Conservation (phyloP, 2,113 vertebrate genomes). For the Pelusios castaneus region DNA sequence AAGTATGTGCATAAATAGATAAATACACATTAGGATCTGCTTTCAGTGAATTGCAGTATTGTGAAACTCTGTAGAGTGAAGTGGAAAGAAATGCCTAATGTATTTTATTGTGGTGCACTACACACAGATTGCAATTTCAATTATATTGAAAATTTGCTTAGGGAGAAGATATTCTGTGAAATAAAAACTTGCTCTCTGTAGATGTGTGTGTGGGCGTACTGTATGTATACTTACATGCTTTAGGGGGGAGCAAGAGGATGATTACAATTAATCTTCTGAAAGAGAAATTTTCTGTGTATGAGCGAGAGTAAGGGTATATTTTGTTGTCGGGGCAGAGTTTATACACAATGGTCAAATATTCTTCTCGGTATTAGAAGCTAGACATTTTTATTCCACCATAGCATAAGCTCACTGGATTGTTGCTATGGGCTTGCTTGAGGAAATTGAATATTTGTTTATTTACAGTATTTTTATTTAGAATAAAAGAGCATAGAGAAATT, state of each 20-base stretch:
- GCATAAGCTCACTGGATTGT: slow-evolving; percentile 18
- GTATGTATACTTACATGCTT: not conserved
- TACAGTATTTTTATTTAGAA: slow-evolving; percentile 25
- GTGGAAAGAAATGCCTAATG: not conserved
- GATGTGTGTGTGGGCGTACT: not conserved
- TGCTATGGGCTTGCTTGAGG: not conserved
- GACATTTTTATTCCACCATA: slow-evolving; percentile 30
- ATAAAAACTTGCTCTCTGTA: not conserved
- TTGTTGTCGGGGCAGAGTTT: not conserved
- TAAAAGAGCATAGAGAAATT: not conserved
- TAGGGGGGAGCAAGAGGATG: not conserved
- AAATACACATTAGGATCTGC: not conserved
- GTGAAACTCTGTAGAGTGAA: not conserved
- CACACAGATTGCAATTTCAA: not conserved
- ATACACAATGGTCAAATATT: not conserved
- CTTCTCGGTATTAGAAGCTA: not conserved
- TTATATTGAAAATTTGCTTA: not conserved
- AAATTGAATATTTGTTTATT: slow-evolving; percentile 5
- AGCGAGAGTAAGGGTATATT: not conserved
- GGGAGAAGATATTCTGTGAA: not conserved
- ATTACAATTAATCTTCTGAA: not conserved
- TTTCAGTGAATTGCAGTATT: not conserved
- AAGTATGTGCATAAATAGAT: not conserved
- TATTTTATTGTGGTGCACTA: not conserved
- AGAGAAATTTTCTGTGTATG: not conserved